Percentiles rank a stretch among this genome's conserved stretches.
Conservation (phyloP, 2,797 vertebrate species). For the Scomberomorus guttatus region DNA sequence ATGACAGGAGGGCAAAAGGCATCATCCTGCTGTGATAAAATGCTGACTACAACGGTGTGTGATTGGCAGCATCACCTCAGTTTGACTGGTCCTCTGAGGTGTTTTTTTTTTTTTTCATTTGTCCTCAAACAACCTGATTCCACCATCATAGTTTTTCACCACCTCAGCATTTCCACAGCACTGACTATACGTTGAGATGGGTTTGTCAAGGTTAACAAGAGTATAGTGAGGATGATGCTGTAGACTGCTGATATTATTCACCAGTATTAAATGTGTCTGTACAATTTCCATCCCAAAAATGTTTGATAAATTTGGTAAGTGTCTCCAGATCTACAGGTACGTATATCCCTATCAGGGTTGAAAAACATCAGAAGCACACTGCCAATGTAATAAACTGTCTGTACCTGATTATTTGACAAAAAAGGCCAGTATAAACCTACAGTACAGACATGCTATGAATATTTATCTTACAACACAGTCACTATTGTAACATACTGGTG, state of each 20-base stretch:
- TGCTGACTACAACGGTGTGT: slow-evolving; percentile 67
- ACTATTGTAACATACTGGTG: no score
- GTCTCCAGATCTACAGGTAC: no score
- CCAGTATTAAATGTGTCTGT: not conserved
- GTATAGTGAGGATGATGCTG: not conserved
- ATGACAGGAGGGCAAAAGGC: slow-evolving; percentile 45
- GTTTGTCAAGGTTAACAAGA: slow-evolving; percentile 29
- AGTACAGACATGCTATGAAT: no score
- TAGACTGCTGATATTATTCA: not conserved
- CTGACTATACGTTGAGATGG: not conserved
- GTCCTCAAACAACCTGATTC: slow-evolving; percentile 20
- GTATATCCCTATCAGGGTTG: no score
- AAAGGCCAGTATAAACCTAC: no score
- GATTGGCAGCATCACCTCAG: slow-evolving; percentile 52
- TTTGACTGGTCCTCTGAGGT: slow-evolving; percentile 18
- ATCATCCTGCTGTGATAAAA: slow-evolving; percentile 47
- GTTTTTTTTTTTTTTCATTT: slow-evolving; percentile 21
- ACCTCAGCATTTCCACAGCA: slow-evolving; percentile 38
- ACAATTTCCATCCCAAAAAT: no score
- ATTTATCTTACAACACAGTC: no score
- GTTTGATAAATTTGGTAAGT: no score
- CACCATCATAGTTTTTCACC: slow-evolving; percentile 9
- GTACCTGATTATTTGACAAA: no score
- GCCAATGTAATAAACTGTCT: no score
- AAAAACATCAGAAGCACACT: no score